Base-by-base conservation (phyloP, 1,140 invertebrate genomes). In the Drosophila ficusphila region DNA sequence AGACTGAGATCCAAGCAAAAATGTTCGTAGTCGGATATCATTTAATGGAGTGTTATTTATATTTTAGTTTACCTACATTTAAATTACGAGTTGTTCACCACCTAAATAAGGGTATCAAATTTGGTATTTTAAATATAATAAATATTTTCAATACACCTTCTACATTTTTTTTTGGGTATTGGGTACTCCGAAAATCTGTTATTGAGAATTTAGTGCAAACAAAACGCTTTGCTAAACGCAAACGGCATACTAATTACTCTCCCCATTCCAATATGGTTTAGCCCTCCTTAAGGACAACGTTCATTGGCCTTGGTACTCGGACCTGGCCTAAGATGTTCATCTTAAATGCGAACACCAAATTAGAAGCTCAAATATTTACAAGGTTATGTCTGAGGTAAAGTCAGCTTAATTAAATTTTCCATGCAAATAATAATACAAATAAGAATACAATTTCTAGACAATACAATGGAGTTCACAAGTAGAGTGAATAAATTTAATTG, bases 171-270 rank as follows among this genome's bases (percentile, higher is more conserved):
- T 4, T 8, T 8, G 14, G 14, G 16, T 70, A 23, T 70, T 12
- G 39, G 2, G 21, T 19, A 29, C 21, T 49, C 34, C 7, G 33
- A 60, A 41, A 60, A 71, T 60, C 38, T 74, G 36, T 41, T 52
- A 29, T 61, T 52, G 41, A 34, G 54, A 79, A 83, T 85, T 85
- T 85, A 82, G 79, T 82, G 79, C 79, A 82, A 82, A 82, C 79
- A 82, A 82, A 85, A 82, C 75, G 76, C 82, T 85, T 85, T 75
- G 70, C 25, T 41, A 54, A 48, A 79, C 73, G 79, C 75, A 85
- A 85, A 62, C 75, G 70, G 79, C 70, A 79, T 83, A 85, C 79
- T 83, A 83, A 83, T 83, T 83, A 83, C 44, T 39, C 44, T 39
- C 11, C 16, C 8, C 27, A 34, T 33, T 6, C 47, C 27, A 46